These are phyloP conservation scores for Prietella phreatophila DNA, from an alignment of 2,113 vertebrate genomes.

Conservation along the genomic window DNA sequence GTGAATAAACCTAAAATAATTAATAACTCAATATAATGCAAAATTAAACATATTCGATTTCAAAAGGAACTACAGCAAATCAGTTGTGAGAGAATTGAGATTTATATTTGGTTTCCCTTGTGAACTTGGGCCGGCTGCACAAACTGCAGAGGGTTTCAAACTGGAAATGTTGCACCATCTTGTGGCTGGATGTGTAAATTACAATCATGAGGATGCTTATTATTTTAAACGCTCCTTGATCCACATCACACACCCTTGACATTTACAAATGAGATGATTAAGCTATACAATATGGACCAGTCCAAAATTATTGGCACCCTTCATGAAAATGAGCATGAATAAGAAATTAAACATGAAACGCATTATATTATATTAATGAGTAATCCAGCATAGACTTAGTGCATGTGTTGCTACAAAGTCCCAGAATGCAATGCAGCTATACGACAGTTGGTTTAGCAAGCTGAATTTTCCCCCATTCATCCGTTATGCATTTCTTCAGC, in stretches of 20 bases:
- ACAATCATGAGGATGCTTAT: background rate
- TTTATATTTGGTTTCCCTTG: background rate
- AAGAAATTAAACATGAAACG: background rate
- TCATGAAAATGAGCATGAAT: background rate
- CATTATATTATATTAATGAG: background rate
- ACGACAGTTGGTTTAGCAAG: too few relatives aligned
- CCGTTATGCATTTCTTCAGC: too few relatives aligned
- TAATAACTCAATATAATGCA: too few relatives aligned
- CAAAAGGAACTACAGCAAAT: background rate
- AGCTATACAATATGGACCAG: background rate
- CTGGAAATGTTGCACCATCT: constrained; percentile 30
- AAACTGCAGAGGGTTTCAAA: background rate
- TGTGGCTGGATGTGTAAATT: constrained; percentile 18
- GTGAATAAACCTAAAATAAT: background rate
- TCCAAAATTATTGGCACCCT: background rate
- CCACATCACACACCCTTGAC: background rate
- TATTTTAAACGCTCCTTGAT: background rate
- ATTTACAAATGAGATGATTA: background rate
- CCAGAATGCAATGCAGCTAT: too few relatives aligned
- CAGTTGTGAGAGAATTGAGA: background rate
- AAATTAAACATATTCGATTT: background rate
- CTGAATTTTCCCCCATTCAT: too few relatives aligned
- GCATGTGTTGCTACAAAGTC: background rate
- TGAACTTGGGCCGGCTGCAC: background rate
- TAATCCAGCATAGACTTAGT: too few relatives aligned